A percentile compares a stretch with the other conserved stretches of the same genome.
Evolutionary conservation across 53 echinoderm and acorn worm species (phyloP).

Genomic region (Henricia sp.): DNA sequence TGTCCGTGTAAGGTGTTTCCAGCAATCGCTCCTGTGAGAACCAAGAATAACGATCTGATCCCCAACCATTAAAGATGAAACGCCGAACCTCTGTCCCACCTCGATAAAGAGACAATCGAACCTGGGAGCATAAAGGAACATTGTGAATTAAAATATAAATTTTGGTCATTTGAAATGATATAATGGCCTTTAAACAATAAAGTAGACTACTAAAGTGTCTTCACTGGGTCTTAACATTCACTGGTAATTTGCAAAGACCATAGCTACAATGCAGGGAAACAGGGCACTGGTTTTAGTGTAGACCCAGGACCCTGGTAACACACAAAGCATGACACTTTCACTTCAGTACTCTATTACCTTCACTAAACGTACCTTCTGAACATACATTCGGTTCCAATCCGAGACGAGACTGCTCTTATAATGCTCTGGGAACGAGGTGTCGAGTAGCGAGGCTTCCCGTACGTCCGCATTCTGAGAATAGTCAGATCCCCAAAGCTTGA

Average conservation of each 20-base stretch:
- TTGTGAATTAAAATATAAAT: not conserved
- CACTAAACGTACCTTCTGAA: constrained; percentile 26
- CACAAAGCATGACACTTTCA: too few species aligned
- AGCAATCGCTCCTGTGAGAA: constrained; percentile 29
- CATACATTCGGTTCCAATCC: constrained; percentile 20
- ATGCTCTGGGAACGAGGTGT: constrained; percentile 9
- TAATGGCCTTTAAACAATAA: too few species aligned
- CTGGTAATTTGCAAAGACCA: too few species aligned
- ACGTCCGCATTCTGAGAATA: constrained; percentile 36
- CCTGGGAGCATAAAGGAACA: not conserved
- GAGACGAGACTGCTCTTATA: constrained; percentile 43
- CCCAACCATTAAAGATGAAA: constrained; percentile 31
- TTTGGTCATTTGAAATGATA: too few species aligned
- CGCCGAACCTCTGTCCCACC: constrained; percentile 16
- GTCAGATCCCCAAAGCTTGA: constrained; percentile 33
- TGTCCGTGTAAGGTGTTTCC: constrained; percentile 43
- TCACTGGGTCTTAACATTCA: too few species aligned
- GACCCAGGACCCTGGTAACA: not conserved
- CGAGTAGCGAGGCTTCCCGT: not conserved
- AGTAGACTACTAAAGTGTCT: too few species aligned
- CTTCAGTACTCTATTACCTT: too few species aligned
- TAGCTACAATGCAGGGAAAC: too few species aligned
- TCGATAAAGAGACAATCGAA: constrained; percentile 34
- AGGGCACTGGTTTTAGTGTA: too few species aligned
- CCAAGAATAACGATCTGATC: constrained; percentile 47